Base-by-base conservation (phyloP, 1,140 invertebrate species). In the Brevipalpus yothersi region DNA sequence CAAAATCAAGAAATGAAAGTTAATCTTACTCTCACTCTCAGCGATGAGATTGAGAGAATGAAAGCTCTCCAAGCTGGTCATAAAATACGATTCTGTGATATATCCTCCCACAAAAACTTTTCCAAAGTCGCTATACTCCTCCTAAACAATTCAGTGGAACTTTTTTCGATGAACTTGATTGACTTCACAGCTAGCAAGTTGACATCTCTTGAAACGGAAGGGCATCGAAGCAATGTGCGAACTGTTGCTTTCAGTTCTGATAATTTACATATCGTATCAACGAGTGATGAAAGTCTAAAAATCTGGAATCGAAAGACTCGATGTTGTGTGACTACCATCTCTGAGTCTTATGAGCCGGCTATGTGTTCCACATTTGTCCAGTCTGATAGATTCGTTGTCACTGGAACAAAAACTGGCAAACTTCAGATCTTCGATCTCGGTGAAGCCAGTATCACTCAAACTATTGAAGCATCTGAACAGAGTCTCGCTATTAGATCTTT, bases 181-280 rank as follows among this genome's bases (percentile, higher is more conserved):
- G 13, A 45, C 41, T 19, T 17, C 12, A 19, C 13, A 23, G 42
- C 19, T n/a, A 81, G 82, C 62, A 87, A 87, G 65, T 76, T 73
- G 15, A 68, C 86, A 2, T 77, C 79, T 60, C 66, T 86, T 17
- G 78, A 82, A 3, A 31, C 75, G 47, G 73, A 78, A 41, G 92
- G 91, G 1, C 94, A 99, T 74, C 80, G 86, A 53, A 84, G 82
- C 54, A 85, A 96, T 70, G 82, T 94, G 3, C 74, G 86, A 43
- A 80, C 82, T 42, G 72, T 97, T 15, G 78, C 80, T 56, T 92
- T 97, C 67, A 92, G 86, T 69, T 87, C 86, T 21, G 91, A 97
- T 70, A 86, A 84, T 56, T 58, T 21, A 41, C 58, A 83, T 7
- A 77, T 93, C 63, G 76, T 84, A 17, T 86, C 90, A 0, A 87